phyloP scores from a whole-genome alignment of 2,888 invertebrate genomes.

The Nomada lathburiana region DNA sequence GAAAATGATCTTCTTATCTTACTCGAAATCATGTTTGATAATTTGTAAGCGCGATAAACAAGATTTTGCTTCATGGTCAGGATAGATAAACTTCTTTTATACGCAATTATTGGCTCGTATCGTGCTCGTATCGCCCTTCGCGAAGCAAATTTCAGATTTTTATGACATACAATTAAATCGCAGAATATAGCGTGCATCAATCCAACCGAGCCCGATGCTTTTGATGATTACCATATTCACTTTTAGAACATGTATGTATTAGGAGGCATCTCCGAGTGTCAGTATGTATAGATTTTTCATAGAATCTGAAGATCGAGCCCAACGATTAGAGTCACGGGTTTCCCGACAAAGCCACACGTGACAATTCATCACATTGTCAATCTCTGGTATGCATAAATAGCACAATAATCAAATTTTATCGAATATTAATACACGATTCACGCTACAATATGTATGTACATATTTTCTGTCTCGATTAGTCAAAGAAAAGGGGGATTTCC shows the following conservation, averaged over 20 bases:
- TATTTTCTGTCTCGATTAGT: too few relatives aligned
- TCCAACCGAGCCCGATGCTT: neutral
- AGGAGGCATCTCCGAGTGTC: too few relatives aligned
- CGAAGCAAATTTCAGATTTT: neutral
- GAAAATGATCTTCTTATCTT: neutral
- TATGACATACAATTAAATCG: neutral
- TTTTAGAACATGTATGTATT: neutral
- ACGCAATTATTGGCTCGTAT: neutral
- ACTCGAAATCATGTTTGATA: neutral
- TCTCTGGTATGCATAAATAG: neutral
- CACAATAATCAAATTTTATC: neutral
- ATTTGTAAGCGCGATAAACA: neutral
- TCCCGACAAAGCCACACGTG: conserved; percentile 18
- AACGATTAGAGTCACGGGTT: conserved; percentile 25
- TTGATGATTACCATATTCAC: neutral
- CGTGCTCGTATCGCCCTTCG: too few relatives aligned
- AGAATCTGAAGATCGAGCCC: conserved; percentile 1
- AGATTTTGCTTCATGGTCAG: neutral
- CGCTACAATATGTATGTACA: too few relatives aligned
- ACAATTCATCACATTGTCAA: neutral
- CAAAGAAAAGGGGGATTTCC: too few relatives aligned
- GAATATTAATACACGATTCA: neutral
- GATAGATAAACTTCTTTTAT: neutral
- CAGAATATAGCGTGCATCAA: neutral
- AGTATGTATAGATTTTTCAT: conserved; percentile 8